Percentiles rank a stretch among this genome's conserved stretches.
Evolutionary conservation across 2,888 invertebrate species (phyloP).

Genomic region (Callyntrura sp.): DNA sequence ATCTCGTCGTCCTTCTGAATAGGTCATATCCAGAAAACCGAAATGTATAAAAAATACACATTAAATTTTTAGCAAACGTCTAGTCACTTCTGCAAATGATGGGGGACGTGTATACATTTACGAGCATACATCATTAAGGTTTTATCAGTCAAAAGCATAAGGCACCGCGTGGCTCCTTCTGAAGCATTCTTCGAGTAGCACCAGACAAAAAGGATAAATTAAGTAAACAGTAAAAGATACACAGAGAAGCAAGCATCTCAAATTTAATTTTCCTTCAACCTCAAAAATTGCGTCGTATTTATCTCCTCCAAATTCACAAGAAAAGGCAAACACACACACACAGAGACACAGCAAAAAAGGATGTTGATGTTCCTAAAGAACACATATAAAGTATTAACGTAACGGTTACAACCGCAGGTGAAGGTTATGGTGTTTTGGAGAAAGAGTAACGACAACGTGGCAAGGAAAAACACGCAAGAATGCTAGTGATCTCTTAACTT

Average conservation of each 20-base stretch:
- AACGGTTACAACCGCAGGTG: conserved; percentile 54
- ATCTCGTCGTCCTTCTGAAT: conserved; percentile 62
- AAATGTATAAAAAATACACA: conserved; percentile 25
- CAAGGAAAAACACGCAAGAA: neutral
- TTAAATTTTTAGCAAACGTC: conserved; percentile 17
- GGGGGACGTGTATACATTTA: no score
- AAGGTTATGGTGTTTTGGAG: conserved; percentile 13
- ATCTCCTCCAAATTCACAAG: neutral
- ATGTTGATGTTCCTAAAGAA: neutral
- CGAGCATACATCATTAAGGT: no score
- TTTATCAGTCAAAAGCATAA: no score
- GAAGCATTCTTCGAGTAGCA: no score
- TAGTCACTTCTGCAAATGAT: no score
- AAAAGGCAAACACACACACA: neutral
- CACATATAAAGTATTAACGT: conserved; percentile 18
- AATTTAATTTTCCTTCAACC: conserved; percentile 9
- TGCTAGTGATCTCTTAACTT: conserved; percentile 48
- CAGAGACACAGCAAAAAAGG: neutral
- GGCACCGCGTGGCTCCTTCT: no score
- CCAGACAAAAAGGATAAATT: neutral
- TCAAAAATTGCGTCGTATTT: conserved; percentile 5
- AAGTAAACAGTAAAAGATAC: conserved; percentile 18
- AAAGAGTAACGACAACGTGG: conserved; percentile 40
- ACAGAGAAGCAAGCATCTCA: conserved; percentile 1
- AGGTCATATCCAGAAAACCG: conserved; percentile 55